Conservation (phyloP, 2,797 vertebrate species). For the Cynodonichthys magdalenae region DNA sequence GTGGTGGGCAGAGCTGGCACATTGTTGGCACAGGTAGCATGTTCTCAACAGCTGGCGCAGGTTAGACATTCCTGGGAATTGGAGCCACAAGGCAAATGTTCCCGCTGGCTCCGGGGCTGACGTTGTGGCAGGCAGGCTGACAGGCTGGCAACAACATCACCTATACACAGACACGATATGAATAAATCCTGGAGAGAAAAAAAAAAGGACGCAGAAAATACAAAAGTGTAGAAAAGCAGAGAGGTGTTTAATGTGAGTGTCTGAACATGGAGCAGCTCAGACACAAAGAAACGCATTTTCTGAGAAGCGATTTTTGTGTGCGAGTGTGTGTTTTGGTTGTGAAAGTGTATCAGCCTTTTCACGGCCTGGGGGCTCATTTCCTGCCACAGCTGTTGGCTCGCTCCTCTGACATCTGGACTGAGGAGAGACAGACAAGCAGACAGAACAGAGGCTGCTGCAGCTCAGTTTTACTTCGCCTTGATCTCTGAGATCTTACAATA, state of each 20-base stretch:
- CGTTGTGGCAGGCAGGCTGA: constrained; percentile 89
- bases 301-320: constrained; percentile 7
- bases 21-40: constrained; percentile 97
- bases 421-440: constrained; percentile 55
- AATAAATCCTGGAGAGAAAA: constrained; percentile 44
- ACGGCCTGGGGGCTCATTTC: constrained; percentile 72
- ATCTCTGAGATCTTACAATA: constrained; percentile 50
- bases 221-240: constrained; percentile 19
- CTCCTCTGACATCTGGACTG: constrained; percentile 78
- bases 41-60: constrained; percentile 99
- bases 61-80: constrained; percentile 99
- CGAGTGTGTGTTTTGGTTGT: constrained; percentile 54
- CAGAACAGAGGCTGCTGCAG: constrained; percentile 49
- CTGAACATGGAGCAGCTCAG: neutral
- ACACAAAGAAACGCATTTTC: constrained; percentile 10
- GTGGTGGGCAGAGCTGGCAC: constrained; percentile 93
- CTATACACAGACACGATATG: constrained; percentile 41
- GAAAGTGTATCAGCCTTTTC: constrained; percentile 69
- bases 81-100: constrained; percentile 99
- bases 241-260: neutral
- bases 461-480: constrained; percentile 51
- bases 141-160: constrained; percentile 82
- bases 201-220: constrained; percentile 3
- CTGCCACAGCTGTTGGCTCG: constrained; percentile 74
- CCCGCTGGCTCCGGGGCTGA: constrained; percentile 91